Percentiles rank a stretch among this genome's conserved stretches.
These are phyloP conservation scores for Takifugu bimaculatus DNA, from an alignment of 2,113 vertebrate genomes.

Conservation along the genomic window DNA sequence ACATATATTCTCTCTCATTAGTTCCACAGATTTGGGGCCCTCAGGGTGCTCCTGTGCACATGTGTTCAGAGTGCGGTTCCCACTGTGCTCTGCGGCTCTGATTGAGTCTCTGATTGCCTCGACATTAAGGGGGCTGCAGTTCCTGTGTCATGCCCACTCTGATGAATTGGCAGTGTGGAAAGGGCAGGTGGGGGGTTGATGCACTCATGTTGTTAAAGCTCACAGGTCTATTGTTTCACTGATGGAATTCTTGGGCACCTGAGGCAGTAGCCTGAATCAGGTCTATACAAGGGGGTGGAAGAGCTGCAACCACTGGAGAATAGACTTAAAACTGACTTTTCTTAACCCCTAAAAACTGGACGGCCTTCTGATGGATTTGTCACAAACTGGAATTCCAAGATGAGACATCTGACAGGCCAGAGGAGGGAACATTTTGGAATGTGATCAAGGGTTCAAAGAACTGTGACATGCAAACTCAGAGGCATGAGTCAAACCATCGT, in stretches of 20 bases:
- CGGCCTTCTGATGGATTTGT: too few species aligned
- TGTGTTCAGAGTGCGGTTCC: constrained; percentile 46
- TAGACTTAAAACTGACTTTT: too few species aligned
- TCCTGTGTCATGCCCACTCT: constrained; percentile 36
- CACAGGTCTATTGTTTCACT: constrained; percentile 4
- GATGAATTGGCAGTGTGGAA: constrained; percentile 35
- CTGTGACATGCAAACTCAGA: too few species aligned
- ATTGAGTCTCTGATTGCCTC: constrained; percentile 57
- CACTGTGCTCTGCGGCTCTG: constrained; percentile 37
- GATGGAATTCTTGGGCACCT: constrained; percentile 40
- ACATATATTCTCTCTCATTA: constrained; percentile 58
- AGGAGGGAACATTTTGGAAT: too few species aligned
- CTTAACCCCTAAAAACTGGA: too few species aligned
- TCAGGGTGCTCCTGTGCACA: constrained; percentile 37
- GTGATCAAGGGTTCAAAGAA: too few species aligned
- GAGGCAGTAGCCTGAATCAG: constrained; percentile 24
- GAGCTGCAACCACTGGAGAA: too few species aligned
- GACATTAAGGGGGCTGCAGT: constrained; percentile 39
- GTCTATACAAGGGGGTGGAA: too few species aligned
- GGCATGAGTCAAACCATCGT: too few species aligned
- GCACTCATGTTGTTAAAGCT: constrained; percentile 30
- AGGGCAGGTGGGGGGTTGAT: constrained; percentile 6
- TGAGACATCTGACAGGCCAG: too few species aligned
- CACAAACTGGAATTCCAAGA: too few species aligned
- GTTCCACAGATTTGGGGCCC: constrained; percentile 56